Base-by-base conservation (phyloP, 2,113 vertebrate genomes). In the Bufo bufo region DNA sequence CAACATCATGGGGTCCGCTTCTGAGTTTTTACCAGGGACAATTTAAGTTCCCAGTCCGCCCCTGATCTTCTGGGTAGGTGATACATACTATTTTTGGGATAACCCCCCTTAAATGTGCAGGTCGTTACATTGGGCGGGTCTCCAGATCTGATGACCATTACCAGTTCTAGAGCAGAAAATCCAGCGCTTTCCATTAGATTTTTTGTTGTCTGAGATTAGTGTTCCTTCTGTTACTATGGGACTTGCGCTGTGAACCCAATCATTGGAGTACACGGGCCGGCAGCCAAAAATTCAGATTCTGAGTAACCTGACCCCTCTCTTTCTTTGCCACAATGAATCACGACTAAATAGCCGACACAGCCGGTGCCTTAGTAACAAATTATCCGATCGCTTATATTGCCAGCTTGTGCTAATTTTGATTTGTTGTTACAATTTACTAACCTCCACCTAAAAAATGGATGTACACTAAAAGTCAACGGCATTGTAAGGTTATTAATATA, bases 361-460 rank as follows among this genome's bases (percentile, higher is more conserved):
- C 81, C 45, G 1, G 49, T 23, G 65, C 50, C 80, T 77, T 20
- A 14, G 47, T 72, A 50, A 33, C 78, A n/a, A 77, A 58, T 13
- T 61, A 84, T 71, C 82, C 65, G 6, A 33, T 84, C 49, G n/a
- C 81, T 63, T 23, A 1, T n/a, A 52, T 85, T 69, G 16, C 84
- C 11, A 66, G 56, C 17, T 69, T 58, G 11, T 23, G 85, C 10
- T 13, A 14, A 1, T 4, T 52, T 54, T 17, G 19, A 69, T 52
- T 82, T 77, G 69, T 61, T 85, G 58, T 89, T 23, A 45, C 56
- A 59, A 61, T 59, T 45, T 4, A 77, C 17, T 86, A 87, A 84
- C 72, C 72, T 19, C 89, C n/a, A 66, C 85, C 52, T 45, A 85
- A 49, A 10, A 77, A 79, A 69, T 89, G 33, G 11, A 50, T 13